A percentile compares a stretch with the other conserved stretches of the same genome.
These are phyloP conservation scores for Hemicentrotus pulcherrimus DNA, from an alignment of 35 echinoderm and acorn worm genomes.

Conservation along the genomic window DNA sequence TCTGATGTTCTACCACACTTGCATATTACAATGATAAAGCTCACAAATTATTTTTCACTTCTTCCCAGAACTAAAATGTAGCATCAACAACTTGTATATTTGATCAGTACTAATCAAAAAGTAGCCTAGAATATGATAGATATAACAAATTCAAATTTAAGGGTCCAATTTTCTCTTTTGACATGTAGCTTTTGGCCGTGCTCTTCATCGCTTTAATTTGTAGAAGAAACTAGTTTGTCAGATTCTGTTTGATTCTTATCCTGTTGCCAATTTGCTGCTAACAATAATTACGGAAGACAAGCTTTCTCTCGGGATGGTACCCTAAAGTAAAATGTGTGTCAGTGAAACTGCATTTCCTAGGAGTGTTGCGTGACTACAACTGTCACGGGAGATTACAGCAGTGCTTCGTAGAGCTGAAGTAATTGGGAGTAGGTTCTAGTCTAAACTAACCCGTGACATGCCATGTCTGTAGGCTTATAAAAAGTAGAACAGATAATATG, in stretches of 20 bases:
- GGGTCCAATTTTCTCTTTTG: no score
- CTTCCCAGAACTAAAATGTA: no score
- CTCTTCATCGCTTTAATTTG: neutral
- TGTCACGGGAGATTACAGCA: neutral
- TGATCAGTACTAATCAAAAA: no score
- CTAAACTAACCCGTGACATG: neutral
- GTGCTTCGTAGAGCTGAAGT: neutral
- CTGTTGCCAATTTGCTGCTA: neutral
- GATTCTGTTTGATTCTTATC: neutral
- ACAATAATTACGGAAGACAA: neutral
- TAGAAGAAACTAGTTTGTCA: neutral
- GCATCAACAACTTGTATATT: no score
- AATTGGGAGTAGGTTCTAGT: neutral
- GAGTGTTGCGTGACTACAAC: neutral
- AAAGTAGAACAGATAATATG: conserved; percentile 5
- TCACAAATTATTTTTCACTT: no score
- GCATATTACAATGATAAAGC: no score
- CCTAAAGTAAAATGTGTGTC: neutral
- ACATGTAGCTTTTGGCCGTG: neutral
- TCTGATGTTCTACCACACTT: no score
- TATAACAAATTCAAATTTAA: no score
- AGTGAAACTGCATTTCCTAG: neutral
- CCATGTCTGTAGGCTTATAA: neutral
- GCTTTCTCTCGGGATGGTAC: neutral
- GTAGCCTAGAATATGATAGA: no score